Conservation (phyloP, 2,113 vertebrate species). For the Neopipo cinnamomea region DNA sequence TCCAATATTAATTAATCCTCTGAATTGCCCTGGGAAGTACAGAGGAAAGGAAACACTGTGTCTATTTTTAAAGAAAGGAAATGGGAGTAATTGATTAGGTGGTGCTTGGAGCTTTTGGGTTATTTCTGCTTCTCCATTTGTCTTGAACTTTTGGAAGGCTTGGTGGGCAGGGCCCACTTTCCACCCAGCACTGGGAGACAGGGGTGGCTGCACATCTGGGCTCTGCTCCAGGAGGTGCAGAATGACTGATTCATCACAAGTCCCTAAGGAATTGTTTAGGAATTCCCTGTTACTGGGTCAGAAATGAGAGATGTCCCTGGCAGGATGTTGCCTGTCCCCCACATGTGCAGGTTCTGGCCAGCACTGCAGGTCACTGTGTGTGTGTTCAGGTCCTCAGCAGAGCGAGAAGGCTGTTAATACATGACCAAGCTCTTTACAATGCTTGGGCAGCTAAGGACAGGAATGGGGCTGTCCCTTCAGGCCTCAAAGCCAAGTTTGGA, state of each 20-base stretch:
- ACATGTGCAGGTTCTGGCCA: neutral
- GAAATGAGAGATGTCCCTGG: neutral
- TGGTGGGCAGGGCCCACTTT: neutral
- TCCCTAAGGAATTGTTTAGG: neutral
- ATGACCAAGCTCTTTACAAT: neutral
- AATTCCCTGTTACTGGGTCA: neutral
- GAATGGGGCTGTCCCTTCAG: neutral
- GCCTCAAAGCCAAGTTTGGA: neutral
- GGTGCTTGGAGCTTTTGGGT: neutral
- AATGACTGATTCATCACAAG: neutral
- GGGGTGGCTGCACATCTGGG: neutral
- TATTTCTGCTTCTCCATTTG: neutral
- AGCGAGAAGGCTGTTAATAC: neutral
- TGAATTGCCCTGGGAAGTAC: neutral
- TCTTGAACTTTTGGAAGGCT: neutral
- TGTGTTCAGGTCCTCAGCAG: neutral
- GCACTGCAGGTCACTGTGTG: neutral
- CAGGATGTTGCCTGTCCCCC: neutral
- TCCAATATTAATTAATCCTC: slow-evolving; percentile 13
- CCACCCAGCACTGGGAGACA: too few relatives aligned
- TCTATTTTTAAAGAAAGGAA: slow-evolving; percentile 1
- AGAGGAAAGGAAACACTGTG: neutral
- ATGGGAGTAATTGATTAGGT: neutral
- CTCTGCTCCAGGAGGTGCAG: neutral
- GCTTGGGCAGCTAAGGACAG: neutral